phyloP scores from a whole-genome alignment of 2,797 vertebrate species.

The Hypotaenidia philippensis region DNA sequence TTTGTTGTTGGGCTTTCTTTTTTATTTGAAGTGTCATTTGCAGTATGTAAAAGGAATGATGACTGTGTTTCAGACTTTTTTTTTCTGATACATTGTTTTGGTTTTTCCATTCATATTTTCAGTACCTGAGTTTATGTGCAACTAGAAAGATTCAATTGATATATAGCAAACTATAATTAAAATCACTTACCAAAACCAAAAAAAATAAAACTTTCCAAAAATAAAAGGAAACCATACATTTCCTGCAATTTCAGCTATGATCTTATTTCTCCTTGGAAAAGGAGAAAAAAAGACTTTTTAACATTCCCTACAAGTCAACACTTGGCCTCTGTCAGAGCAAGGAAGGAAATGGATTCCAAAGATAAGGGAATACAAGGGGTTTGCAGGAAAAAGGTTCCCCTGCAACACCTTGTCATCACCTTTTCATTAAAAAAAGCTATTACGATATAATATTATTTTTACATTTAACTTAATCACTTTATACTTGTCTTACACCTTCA shows the following conservation, averaged over 20 bases:
- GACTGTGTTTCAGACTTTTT: neutral
- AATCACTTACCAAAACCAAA: neutral
- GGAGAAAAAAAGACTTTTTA: neutral
- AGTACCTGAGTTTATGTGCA: neutral
- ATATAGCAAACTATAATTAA: neutral
- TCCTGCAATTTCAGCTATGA: neutral
- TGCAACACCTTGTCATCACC: conserved; percentile 6
- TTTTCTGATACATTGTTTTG: neutral
- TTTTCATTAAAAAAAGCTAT: neutral
- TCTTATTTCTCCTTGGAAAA: neutral
- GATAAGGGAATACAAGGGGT: neutral
- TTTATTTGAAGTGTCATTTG: neutral
- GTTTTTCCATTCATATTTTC: neutral
- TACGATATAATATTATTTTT: neutral
- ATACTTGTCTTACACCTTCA: neutral
- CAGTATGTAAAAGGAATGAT: neutral
- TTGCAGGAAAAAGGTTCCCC: neutral
- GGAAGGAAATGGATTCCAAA: conserved; percentile 46
- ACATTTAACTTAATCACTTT: neutral
- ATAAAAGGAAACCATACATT: neutral
- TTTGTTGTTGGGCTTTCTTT: neutral
- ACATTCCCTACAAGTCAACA: conserved; percentile 12
- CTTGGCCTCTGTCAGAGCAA: neutral
- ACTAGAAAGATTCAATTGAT: neutral
- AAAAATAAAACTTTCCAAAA: neutral